A percentile compares a stretch with the other conserved stretches of the same genome.
Evolutionary conservation across 2,113 vertebrate genomes (phyloP).

Genomic region (Paramisgurnus dabryanus): DNA sequence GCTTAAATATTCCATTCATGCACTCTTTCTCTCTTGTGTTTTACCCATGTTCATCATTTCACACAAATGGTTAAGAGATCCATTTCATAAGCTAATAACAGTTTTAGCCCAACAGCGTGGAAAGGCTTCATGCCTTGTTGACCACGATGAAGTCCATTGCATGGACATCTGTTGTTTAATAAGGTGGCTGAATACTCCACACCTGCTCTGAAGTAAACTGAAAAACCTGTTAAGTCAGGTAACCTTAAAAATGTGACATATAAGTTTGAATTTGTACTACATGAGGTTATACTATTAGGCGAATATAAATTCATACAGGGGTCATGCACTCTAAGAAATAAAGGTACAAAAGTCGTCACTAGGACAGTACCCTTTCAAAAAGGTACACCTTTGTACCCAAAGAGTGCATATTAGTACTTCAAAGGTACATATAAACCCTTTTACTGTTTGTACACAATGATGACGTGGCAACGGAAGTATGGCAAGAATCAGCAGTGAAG

Average conservation of each 20-base stretch:
- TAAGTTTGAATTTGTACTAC: no score
- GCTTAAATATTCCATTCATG: neutral
- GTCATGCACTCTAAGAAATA: no score
- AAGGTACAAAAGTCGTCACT: no score
- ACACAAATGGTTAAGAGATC: neutral
- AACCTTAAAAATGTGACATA: neutral
- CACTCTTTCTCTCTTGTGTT: neutral
- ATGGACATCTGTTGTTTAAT: conserved; percentile 42
- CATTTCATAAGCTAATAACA: conserved; percentile 40
- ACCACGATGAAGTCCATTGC: conserved; percentile 39
- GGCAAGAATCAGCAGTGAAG: no score
- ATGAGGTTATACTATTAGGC: no score
- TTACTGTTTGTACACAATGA: no score
- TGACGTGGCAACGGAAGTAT: no score
- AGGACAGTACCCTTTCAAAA: no score
- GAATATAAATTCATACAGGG: no score
- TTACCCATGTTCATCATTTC: neutral
- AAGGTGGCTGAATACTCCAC: neutral
- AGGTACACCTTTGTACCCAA: no score
- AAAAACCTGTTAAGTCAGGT: neutral
- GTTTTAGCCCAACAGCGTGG: conserved; percentile 18
- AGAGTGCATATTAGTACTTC: no score
- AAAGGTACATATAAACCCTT: no score
- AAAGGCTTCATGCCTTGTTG: conserved; percentile 47
- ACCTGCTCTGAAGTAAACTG: neutral